Evolutionary conservation across 2,888 invertebrate species (phyloP), one percentile per base, ranked within the genome.

Genomic region (Spodoptera littoralis): DNA sequence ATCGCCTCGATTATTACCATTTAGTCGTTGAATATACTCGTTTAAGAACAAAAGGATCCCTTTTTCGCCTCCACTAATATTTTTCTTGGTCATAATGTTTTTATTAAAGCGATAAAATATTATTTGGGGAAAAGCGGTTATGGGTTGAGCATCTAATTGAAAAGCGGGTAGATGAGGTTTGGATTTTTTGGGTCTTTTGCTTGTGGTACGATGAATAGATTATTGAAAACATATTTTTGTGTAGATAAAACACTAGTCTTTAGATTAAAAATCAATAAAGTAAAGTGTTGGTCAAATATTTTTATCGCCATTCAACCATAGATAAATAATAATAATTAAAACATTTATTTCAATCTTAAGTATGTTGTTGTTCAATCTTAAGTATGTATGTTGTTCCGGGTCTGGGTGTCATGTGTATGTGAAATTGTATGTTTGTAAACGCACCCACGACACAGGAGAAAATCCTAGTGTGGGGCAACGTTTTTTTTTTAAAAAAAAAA

Each of bases 1-100:
- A 83, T 81, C 74, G 76, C 74, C 49, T 63, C 69, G 79, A 82
- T 81, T 81, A 83, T 77, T 60, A 71, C 75, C 77, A 56, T 76
- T 78, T 73, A 73, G 77, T 65, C 65, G 59, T 55, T 63, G 41
- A 69, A 60, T 56, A 62, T 70, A 65, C 61, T 56, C 70, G 51
- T 65, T 68, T 60, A 43, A 22, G 54, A 66, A 76, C 63, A 70
- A 73, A 63, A 59, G 59, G 3, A 42, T 12, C 61, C 58, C 8
- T 59, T 79, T 73, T 54, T 59, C 53, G 57, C 55, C n/a, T 42
- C 50, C 60, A 58, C 67, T 73, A 60, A 61, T 76, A 63, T 71
- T 69, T 76, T 76, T 71, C 52, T 54, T 57, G 50, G 48, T 46
- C 52, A 65, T 67, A 73, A 73, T 73, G 70, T 65, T 79, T 77